phyloP scores from a whole-genome alignment of 2,113 vertebrate species.

The Ailurus styani region DNA sequence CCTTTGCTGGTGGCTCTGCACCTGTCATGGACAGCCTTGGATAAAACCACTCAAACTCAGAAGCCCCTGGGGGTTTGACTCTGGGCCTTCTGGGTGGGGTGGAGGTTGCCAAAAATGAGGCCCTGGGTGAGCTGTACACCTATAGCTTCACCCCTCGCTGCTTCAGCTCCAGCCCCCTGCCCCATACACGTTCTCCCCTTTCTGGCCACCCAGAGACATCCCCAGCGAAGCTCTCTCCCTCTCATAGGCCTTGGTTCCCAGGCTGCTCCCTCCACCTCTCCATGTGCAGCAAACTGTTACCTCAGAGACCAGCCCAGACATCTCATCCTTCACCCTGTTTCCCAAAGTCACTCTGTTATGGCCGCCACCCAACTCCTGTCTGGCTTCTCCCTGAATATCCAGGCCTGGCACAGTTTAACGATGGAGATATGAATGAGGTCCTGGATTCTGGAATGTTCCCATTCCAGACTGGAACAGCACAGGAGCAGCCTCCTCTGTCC shows the following conservation, averaged over 20 bases:
- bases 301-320: not conserved
- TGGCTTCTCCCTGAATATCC: not conserved
- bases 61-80: not conserved
- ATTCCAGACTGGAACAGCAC: not conserved
- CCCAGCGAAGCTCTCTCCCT: not conserved
- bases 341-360: not conserved
- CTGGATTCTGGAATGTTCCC: not conserved
- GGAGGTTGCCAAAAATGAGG: not conserved
- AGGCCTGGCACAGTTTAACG: not conserved
- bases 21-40: not conserved
- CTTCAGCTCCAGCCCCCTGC: not conserved
- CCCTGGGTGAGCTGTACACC: no score
- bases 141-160: not conserved
- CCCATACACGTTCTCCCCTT: not conserved
- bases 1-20: not conserved
- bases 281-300: not conserved
- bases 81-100: not conserved
- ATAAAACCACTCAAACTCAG: not conserved
- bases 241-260: not conserved
- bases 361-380: not conserved
- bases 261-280: no score
- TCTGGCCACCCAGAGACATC: not conserved
- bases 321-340: not conserved
- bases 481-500: not conserved
- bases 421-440: not conserved